phyloP scores from a whole-genome alignment of 1,140 invertebrate genomes.

The Ectropis grisescens region DNA sequence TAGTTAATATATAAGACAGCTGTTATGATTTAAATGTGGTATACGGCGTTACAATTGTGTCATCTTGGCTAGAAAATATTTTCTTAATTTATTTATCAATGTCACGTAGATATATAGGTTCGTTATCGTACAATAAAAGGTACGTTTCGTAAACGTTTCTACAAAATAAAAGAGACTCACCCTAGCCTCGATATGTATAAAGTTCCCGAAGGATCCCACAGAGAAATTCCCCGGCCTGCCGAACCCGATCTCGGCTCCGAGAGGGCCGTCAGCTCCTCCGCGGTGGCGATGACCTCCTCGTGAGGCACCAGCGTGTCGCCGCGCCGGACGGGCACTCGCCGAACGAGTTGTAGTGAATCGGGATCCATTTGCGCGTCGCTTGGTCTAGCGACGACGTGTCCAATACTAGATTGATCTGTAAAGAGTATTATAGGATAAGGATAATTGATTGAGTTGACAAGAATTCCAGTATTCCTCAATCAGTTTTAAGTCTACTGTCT shows the following conservation, averaged over 20 bases:
- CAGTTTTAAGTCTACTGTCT: too few relatives aligned
- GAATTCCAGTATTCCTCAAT: constrained; percentile 3
- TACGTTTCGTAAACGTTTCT: too few relatives aligned
- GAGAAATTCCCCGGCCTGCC: constrained; percentile 44
- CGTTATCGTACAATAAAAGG: too few relatives aligned
- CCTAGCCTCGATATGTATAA: constrained; percentile 32
- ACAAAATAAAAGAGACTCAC: constrained; percentile 25
- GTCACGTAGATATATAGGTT: too few relatives aligned
- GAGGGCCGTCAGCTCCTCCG: constrained; percentile 80
- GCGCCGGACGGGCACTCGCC: constrained; percentile 76
- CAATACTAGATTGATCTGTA: constrained; percentile 72
- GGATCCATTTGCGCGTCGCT: constrained; percentile 77
- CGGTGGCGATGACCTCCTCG: constrained; percentile 81
- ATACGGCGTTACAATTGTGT: too few relatives aligned
- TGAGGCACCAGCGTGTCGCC: constrained; percentile 74
- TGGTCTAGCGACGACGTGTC: constrained; percentile 77
- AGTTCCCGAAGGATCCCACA: constrained; percentile 38
- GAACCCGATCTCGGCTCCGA: constrained; percentile 74
- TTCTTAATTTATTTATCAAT: too few relatives aligned
- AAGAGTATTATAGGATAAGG: neutral
- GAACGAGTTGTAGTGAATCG: constrained; percentile 79
- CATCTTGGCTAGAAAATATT: too few relatives aligned
- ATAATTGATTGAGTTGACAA: too few relatives aligned
- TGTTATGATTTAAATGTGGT: too few relatives aligned
- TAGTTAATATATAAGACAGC: too few relatives aligned